Evolutionary conservation across 2,113 vertebrate species (phyloP), one percentile per base, ranked within the genome.

Genomic region (Sander vitreus): DNA sequence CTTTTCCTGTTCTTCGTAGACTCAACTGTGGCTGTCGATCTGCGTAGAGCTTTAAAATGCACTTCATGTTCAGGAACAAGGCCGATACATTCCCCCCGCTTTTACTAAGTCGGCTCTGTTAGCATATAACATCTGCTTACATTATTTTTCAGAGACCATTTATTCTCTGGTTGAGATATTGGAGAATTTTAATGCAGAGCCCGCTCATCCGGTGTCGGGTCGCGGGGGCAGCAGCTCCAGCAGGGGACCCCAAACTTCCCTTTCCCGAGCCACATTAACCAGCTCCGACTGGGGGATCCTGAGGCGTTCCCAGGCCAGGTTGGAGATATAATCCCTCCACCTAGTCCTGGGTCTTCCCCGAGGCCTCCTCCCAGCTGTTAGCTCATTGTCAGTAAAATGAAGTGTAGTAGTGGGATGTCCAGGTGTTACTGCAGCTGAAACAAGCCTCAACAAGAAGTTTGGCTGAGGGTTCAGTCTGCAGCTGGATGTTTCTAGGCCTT

Each of bases 361-460:
- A 27, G 27, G 27, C 27, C 27, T 27, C 27, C 27, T 27, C 27
- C 27, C 27, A 27, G 27, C 27, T 27, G 27, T 27, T 80, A 63
- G 12, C 6, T 33, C 7, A 18, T 19, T 65, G 25, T 50, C n/a
- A 27, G 36, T 43, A 36, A 58, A 43, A 19, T 36, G 21, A 33
- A 58, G 25, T 53, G 23, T 18, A 55, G 58, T 58, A 36, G 27
- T 57, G 6, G 21, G 58, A 9, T 66, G 21, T 65, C 78, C 7
- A 69, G 50, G 16, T 50, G 53, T 36, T 53, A 76, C 1, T 64
- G 25, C 10, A 47, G 54, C 62, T 57, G 43, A 68, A 78, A 84
- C 88, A 83, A 78, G 84, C 27, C 80, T 79, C 6, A 66, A 84
- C 88, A 87, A 45, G 84, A 58, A 45, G 12, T 10, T 36, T 30